Conservation (phyloP, 1,140 invertebrate species). For the Pygmarrhopalites habei region DNA sequence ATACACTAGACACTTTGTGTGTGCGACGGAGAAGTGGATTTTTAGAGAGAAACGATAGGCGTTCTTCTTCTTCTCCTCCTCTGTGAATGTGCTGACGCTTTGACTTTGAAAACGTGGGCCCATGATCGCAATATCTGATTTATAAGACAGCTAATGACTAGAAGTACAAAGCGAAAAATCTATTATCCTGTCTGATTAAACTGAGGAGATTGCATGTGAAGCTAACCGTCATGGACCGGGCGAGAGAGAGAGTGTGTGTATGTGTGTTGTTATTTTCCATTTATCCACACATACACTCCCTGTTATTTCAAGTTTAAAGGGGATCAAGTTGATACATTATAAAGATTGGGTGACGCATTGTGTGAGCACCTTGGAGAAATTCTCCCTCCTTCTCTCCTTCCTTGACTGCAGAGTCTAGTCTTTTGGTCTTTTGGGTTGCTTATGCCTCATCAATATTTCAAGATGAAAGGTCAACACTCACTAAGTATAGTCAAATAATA, state of each 20-base stretch:
- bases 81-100: not conserved
- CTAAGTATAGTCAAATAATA: not conserved
- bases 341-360: not conserved
- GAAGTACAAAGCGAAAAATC: conserved; percentile 35
- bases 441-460: too few relatives aligned
- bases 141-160: conserved; percentile 39
- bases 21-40: too few relatives aligned
- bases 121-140: conserved; percentile 36
- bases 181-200: conserved; percentile 37
- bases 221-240: conserved; percentile 16
- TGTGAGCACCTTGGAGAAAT: not conserved
- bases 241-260: not conserved
- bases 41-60: not conserved
- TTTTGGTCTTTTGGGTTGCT: not conserved
- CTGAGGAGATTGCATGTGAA: conserved; percentile 1
- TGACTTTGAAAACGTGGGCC: conserved; percentile 23
- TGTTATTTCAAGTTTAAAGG: not conserved
- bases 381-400: too few relatives aligned
- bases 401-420: not conserved
- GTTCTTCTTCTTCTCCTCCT: too few relatives aligned
- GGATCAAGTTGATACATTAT: not conserved
- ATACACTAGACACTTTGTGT: too few relatives aligned
- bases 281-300: conserved; percentile 1
- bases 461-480: not conserved
- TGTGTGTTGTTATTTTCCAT: conserved; percentile 10